These are phyloP conservation scores for Oriolus oriolus DNA, from an alignment of 2,113 vertebrate genomes.

Conservation along the genomic window DNA sequence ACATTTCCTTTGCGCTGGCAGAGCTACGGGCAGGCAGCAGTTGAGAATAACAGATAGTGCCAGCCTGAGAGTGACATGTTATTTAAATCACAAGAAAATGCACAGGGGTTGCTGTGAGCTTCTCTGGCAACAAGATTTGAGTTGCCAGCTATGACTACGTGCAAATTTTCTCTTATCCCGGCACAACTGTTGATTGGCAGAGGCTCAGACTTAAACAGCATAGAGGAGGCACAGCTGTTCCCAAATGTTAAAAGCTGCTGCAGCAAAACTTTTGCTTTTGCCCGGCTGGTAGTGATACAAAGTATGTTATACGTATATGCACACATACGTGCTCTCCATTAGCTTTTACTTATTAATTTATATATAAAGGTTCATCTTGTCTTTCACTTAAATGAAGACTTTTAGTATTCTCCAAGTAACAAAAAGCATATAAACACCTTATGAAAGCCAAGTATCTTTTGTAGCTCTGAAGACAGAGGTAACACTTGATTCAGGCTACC, in stretches of 20 bases:
- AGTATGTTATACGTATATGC: neutral
- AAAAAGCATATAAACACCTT: neutral
- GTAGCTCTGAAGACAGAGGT: neutral
- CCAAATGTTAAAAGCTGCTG: neutral
- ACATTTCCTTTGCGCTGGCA: neutral
- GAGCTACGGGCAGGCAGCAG: neutral
- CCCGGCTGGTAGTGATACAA: neutral
- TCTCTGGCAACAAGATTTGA: neutral
- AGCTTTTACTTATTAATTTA: neutral
- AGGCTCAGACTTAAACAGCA: neutral
- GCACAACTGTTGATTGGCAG: neutral
- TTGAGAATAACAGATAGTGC: neutral
- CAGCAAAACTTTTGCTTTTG: neutral
- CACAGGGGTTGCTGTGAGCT: neutral
- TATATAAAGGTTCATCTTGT: neutral
- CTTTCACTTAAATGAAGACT: neutral
- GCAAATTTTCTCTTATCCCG: neutral
- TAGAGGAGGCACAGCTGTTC: neutral
- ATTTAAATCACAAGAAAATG: neutral
- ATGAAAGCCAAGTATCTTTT: neutral
- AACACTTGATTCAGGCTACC: neutral
- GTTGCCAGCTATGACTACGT: neutral
- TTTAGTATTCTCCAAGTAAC: neutral
- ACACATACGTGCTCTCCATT: fast-evolving
- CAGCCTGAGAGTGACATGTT: neutral